These are phyloP conservation scores for Heliconius cydno DNA, from an alignment of 2,888 invertebrate species.

Conservation along the genomic window DNA sequence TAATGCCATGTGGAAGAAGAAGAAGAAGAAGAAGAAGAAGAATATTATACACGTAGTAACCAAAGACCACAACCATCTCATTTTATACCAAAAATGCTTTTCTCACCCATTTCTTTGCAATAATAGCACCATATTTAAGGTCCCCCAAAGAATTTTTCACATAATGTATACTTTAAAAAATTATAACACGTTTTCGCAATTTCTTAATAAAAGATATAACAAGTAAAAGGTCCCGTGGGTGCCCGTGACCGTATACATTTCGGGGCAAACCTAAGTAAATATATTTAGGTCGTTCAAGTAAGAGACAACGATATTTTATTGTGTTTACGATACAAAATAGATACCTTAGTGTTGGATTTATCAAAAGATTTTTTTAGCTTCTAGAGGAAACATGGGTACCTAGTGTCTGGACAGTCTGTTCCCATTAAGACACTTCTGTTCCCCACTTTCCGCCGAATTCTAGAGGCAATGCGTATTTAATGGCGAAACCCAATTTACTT, in stretches of 20 bases:
- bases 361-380: not conserved
- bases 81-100: not conserved
- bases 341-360: not conserved
- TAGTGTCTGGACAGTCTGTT: not conserved
- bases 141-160: not conserved
- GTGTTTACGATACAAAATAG: not conserved
- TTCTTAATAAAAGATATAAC: conserved; percentile 21
- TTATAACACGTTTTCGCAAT: conserved; percentile 13
- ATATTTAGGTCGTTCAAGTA: conserved; percentile 21
- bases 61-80: too few relatives aligned
- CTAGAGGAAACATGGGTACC: too few relatives aligned
- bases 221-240: conserved; percentile 3
- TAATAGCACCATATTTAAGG: not conserved
- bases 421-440: not conserved
- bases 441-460: too few relatives aligned
- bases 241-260: conserved; percentile 7
- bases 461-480: not conserved
- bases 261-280: conserved; percentile 16
- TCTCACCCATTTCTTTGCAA: not conserved
- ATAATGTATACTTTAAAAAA: conserved; percentile 13
- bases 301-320: conserved; percentile 1
- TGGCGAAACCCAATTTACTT: too few relatives aligned
- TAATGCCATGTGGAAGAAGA: too few relatives aligned
- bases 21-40: too few relatives aligned
- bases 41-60: too few relatives aligned